These are phyloP conservation scores for Cheilosia vernalis DNA, from an alignment of 2,888 invertebrate genomes.

Conservation along the genomic window DNA sequence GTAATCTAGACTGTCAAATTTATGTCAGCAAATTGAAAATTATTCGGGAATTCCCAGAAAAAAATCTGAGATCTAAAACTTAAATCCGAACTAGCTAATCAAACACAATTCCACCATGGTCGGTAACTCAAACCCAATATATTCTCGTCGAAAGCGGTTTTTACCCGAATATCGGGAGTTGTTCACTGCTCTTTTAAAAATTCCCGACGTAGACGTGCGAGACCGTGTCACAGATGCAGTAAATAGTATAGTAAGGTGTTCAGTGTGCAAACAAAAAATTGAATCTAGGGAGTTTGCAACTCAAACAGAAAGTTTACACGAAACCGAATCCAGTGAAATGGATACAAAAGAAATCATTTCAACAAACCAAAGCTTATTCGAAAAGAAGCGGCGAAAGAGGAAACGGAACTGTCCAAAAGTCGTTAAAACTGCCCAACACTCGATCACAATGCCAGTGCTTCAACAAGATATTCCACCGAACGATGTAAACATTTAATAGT, in stretches of 20 bases:
- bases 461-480: constrained; percentile 1
- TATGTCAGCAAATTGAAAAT: neutral
- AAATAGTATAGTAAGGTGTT: constrained; percentile 76
- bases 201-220: constrained; percentile 80
- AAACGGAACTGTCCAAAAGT: constrained; percentile 67
- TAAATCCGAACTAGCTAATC: no score
- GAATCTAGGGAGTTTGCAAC: constrained; percentile 15
- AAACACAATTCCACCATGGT: constrained; percentile 1
- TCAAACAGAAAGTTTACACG: constrained; percentile 33
- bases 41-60: constrained; percentile 6
- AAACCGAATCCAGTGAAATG: neutral
- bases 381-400: constrained; percentile 52
- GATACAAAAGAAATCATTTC: neutral
- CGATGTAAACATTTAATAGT: neutral
- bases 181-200: constrained; percentile 79
- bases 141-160: constrained; percentile 47
- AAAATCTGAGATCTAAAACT: neutral
- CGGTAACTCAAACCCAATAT: constrained; percentile 10
- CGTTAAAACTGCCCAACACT: constrained; percentile 67
- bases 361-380: neutral
- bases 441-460: constrained; percentile 26
- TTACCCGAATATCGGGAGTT: constrained; percentile 87
- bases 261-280: constrained; percentile 23
- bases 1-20: no score
- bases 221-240: constrained; percentile 80